These are phyloP conservation scores for Cyphomyrus discorhynchus DNA, from an alignment of 2,113 vertebrate species.

Conservation along the genomic window DNA sequence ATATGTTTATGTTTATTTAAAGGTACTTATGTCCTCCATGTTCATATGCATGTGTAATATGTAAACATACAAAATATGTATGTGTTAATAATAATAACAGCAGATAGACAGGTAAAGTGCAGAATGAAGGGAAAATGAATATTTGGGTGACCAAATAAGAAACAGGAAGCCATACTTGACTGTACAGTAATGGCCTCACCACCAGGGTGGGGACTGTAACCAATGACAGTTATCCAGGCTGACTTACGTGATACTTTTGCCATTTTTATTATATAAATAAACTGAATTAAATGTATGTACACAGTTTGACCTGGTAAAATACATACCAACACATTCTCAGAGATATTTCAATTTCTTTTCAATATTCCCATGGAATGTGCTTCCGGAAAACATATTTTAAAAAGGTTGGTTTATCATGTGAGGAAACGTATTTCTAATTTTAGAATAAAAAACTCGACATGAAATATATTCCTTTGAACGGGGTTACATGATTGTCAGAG, in stretches of 20 bases:
- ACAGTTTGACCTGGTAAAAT: neutral
- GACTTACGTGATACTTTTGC: neutral
- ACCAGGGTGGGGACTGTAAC: neutral
- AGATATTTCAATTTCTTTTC: neutral
- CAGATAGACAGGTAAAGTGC: neutral
- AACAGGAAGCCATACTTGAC: neutral
- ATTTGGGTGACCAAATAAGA: neutral
- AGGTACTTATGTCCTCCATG: neutral
- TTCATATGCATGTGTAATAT: neutral
- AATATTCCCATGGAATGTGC: neutral
- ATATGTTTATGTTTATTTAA: neutral
- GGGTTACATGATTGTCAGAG: slow-evolving; percentile 8
- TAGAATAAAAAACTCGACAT: neutral
- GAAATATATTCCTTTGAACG: neutral
- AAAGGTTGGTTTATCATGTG: neutral
- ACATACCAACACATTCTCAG: neutral
- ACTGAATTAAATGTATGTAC: neutral
- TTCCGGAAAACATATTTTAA: neutral
- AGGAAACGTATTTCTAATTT: neutral
- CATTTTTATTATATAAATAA: neutral
- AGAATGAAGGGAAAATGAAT: neutral
- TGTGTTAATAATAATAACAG: neutral
- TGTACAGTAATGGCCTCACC: neutral
- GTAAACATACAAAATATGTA: neutral
- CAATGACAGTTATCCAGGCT: neutral